These are phyloP conservation scores for Phortica okadai DNA, from an alignment of 2,888 invertebrate genomes.

Conservation along the genomic window DNA sequence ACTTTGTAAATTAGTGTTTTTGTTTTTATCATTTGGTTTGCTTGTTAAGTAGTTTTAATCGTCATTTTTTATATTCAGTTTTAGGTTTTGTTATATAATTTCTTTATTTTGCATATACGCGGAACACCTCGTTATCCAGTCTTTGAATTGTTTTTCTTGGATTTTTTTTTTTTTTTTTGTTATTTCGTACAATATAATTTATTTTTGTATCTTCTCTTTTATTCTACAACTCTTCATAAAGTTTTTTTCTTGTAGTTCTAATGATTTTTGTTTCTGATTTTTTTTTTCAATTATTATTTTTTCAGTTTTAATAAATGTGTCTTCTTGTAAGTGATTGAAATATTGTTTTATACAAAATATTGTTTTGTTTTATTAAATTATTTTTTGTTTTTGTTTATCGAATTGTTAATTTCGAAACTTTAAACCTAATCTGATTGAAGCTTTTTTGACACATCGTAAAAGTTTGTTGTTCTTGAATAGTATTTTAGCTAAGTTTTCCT, in stretches of 20 bases:
- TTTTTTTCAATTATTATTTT: slow-evolving; percentile 32
- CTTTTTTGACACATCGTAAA: slow-evolving; percentile 71
- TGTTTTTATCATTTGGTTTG: slow-evolving; percentile 43
- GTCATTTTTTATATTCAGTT: slow-evolving; percentile 43
- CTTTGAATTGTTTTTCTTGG: slow-evolving; percentile 73
- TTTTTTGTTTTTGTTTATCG: slow-evolving; percentile 37
- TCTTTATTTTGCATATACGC: slow-evolving; percentile 73
- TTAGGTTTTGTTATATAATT: slow-evolving; percentile 38
- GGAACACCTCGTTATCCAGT: slow-evolving; percentile 77
- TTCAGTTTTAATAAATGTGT: slow-evolving; percentile 32
- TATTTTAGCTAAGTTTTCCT: background rate
- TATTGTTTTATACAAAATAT: slow-evolving; percentile 49
- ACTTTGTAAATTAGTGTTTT: background rate
- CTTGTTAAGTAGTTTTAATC: slow-evolving; percentile 38
- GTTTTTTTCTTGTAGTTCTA: slow-evolving; percentile 46
- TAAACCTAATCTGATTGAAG: slow-evolving; percentile 67
- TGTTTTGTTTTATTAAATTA: slow-evolving; percentile 19
- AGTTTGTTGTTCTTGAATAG: slow-evolving; percentile 45
- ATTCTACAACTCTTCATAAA: slow-evolving; percentile 57
- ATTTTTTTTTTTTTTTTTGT: slow-evolving; percentile 38
- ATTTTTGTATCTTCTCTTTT: slow-evolving; percentile 49
- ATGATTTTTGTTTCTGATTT: slow-evolving; percentile 48
- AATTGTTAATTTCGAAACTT: slow-evolving; percentile 43
- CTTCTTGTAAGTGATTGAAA: slow-evolving; percentile 43
- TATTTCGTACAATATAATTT: slow-evolving; percentile 37